Base-by-base conservation (phyloP, 2,888 invertebrate species). In the Spisula subtruncata region DNA sequence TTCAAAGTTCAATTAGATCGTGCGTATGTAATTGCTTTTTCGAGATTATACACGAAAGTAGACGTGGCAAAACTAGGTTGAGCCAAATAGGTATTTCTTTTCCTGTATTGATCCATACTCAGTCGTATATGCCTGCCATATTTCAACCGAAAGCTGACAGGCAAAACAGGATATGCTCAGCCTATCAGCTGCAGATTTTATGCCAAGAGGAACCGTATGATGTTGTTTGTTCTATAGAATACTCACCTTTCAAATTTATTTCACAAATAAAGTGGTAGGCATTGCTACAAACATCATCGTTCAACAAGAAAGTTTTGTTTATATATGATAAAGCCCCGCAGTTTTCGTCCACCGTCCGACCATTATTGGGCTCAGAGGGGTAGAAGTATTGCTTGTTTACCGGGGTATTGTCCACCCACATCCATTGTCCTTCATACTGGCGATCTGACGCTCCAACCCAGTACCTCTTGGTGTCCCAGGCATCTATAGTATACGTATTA, bases 371-470 rank as follows among this genome's bases (percentile, higher is more conserved):
- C 29, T 88, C 83, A 29, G 46, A 29, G 6, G 83, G 87, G 29
- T 88, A 82, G 25, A 88, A 88, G n/a, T 88, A 84, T 14, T 14
- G 75, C 18, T 14, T 18, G 18, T 20, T 4, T 1, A 88, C 83
- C 16, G 25, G 56, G 0, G 83, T 56, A 20, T 54, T 54, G 56
- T 88, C 87, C 12, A 83, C n/a, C 87, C 87, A 88, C 2, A 79
- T 6, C 83, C 83, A 88, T 2, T 46, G 46, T 32, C 80, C 83
- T 79, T 88, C 87, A 20, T 32, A 29, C 0, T 20, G 25, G 0
- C 29, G 29, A 51, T 88, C 87, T 12, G 80, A 51, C 0, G 87
- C 87, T 51, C 87, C 87, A 29, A 84, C 51, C 87, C 87, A 88
- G 25, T 83, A 88, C 8, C 87, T 35, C 20, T 56, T 83, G 18